These are phyloP conservation scores for Leucophenga maculata DNA, from an alignment of 2,888 invertebrate species.

Conservation along the genomic window DNA sequence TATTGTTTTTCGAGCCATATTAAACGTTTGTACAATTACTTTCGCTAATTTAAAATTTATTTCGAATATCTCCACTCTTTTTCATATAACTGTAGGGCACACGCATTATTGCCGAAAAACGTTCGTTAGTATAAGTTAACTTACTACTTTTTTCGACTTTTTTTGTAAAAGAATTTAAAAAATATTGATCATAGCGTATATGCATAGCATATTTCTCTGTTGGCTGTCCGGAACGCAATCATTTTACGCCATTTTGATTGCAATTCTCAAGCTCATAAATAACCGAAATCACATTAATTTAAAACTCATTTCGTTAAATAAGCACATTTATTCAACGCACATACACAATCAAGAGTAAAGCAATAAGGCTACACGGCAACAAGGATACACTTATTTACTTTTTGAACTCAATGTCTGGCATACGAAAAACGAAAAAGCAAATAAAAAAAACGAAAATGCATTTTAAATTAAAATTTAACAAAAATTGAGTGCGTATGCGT, in stretches of 20 bases:
- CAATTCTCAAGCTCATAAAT: slow-evolving; percentile 55
- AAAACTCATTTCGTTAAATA: slow-evolving; percentile 58
- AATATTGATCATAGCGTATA: no score
- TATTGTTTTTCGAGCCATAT: no score
- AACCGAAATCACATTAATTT: slow-evolving; percentile 68
- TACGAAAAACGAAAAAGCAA: slow-evolving; percentile 44
- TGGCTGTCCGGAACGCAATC: neutral
- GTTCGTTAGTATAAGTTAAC: no score
- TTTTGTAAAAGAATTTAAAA: no score
- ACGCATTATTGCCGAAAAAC: no score
- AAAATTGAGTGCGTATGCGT: neutral
- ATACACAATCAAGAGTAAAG: neutral
- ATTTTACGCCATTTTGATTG: no score
- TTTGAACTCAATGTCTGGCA: neutral
- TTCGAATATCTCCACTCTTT: no score
- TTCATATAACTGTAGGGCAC: neutral
- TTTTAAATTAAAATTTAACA: slow-evolving; percentile 62
- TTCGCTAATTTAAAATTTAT: no score
- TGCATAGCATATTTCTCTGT: slow-evolving; percentile 40
- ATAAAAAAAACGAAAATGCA: slow-evolving; percentile 48
- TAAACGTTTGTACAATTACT: no score
- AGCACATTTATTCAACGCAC: slow-evolving; percentile 46
- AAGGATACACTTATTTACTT: neutral
- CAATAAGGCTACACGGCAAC: neutral
- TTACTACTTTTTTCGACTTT: slow-evolving; percentile 19